phyloP scores from a whole-genome alignment of 2,888 invertebrate species.

The Lapara coniferarum region DNA sequence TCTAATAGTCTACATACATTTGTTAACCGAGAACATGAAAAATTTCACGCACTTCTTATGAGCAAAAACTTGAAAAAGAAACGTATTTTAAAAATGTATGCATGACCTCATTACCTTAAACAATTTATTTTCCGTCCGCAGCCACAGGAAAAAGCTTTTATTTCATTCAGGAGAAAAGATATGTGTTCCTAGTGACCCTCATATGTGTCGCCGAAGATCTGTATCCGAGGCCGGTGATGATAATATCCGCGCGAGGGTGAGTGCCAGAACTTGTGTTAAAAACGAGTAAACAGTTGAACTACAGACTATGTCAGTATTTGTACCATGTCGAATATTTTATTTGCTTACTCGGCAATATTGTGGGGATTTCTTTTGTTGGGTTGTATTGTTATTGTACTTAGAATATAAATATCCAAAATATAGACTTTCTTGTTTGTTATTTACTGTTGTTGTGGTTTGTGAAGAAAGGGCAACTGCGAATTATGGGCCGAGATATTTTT shows the following conservation, averaged over 20 bases:
- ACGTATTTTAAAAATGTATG: slow-evolving; percentile 18
- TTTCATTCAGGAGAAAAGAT: slow-evolving; percentile 80
- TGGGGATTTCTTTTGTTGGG: slow-evolving; percentile 1
- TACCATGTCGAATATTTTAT: slow-evolving; percentile 17
- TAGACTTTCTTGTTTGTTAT: background rate
- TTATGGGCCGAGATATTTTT: no score
- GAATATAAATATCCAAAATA: background rate
- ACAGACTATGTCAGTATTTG: slow-evolving; percentile 1
- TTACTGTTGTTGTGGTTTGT: background rate
- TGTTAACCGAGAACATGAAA: background rate
- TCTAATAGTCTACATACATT: background rate
- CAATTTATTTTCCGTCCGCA: slow-evolving; percentile 48
- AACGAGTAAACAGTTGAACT: slow-evolving; percentile 15
- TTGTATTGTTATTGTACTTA: background rate
- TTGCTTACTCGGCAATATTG: slow-evolving; percentile 3
- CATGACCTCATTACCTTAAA: slow-evolving; percentile 12
- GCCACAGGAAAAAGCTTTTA: slow-evolving; percentile 82
- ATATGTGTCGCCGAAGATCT: slow-evolving; percentile 84
- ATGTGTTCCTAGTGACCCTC: slow-evolving; percentile 81
- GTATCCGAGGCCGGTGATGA: slow-evolving; percentile 83
- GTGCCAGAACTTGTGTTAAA: slow-evolving; percentile 33
- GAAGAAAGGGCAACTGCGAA: background rate
- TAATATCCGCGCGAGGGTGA: slow-evolving; percentile 75
- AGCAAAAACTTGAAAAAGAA: slow-evolving; percentile 17
- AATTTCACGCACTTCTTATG: background rate